Base-by-base conservation (phyloP, 1,140 invertebrate genomes). In the Penaeus chinensis region DNA sequence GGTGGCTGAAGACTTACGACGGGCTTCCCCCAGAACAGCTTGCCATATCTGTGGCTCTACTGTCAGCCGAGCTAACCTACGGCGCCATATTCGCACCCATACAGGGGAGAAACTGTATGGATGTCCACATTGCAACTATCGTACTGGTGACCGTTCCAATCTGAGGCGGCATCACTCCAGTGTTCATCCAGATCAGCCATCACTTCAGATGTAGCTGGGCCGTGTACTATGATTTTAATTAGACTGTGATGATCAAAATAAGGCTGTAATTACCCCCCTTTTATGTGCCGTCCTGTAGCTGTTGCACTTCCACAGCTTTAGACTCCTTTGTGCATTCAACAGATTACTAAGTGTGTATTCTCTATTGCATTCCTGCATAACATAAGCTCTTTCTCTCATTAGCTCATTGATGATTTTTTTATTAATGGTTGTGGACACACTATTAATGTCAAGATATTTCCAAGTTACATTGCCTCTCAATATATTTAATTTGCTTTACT, bases 51-150 rank as follows among this genome's bases (percentile, higher is more conserved):
- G 89, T 69, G 77, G 83, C 7, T 84, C 87, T 27, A 89, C 71
- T 20, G 84, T 90, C 32, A 90, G 87, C 69, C 86, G 87, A 20
- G 86, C 86, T 47, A 90, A 90, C 80, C 76, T 90, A 42, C 83
- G 69, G 74, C 77, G 89, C 18, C 89, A 90, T 84, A 88, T 90
- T 54, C 89, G 89, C 18, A 90, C 87, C 27, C 89, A 90, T 82
- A 90, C 89, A 22, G 86, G 86, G 27, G 89, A 90, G 54, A 90
- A 88, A 79, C 69, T 85, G 42, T 90, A 85, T 61, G 89, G 77
- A 19, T 90, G 89, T 74, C 83, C 83, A 78, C 79, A 89, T 18
- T 90, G 89, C 71, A 66, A 60, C 60, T 90, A 90, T 84, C 82
- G 86, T 32, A 88, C 89, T n/a, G 87, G 86, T 66, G 89, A 90